These are phyloP conservation scores for Limosa lapponica DNA, from an alignment of 2,797 vertebrate species.

Conservation along the genomic window DNA sequence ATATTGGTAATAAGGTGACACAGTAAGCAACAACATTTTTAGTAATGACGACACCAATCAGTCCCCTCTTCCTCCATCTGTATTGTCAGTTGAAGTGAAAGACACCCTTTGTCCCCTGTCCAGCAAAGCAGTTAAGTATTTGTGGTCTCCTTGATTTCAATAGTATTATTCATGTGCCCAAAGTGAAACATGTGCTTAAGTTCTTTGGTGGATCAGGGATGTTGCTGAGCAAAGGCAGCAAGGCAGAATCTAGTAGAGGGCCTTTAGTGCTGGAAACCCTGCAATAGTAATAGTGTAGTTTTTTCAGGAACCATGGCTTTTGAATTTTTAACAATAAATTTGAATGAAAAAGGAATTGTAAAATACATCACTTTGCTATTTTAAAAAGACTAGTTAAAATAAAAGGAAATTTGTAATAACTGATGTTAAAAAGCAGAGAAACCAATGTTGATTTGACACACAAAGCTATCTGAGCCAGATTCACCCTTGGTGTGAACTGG, in stretches of 20 bases:
- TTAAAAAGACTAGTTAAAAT: neutral
- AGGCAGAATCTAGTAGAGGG: neutral
- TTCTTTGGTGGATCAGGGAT: neutral
- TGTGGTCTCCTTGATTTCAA: neutral
- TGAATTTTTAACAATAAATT: neutral
- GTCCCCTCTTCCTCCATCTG: neutral
- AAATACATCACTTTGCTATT: neutral
- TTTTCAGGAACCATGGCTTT: conserved; percentile 20
- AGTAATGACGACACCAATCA: neutral
- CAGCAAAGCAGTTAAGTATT: neutral
- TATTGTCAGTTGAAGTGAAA: neutral
- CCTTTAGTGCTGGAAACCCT: neutral
- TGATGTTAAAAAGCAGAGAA: neutral
- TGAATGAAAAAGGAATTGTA: neutral
- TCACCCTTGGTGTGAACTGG: neutral
- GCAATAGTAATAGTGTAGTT: neutral
- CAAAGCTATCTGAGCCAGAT: neutral
- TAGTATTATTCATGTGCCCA: neutral
- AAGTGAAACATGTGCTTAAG: neutral
- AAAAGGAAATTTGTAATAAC: neutral
- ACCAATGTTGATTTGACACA: neutral
- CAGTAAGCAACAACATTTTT: neutral
- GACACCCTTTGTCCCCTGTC: accelerated
- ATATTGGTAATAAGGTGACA: neutral
- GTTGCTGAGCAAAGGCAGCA: neutral